These are phyloP conservation scores for Sterrhoptilus dennistouni DNA, from an alignment of 2,113 vertebrate genomes.

Conservation along the genomic window DNA sequence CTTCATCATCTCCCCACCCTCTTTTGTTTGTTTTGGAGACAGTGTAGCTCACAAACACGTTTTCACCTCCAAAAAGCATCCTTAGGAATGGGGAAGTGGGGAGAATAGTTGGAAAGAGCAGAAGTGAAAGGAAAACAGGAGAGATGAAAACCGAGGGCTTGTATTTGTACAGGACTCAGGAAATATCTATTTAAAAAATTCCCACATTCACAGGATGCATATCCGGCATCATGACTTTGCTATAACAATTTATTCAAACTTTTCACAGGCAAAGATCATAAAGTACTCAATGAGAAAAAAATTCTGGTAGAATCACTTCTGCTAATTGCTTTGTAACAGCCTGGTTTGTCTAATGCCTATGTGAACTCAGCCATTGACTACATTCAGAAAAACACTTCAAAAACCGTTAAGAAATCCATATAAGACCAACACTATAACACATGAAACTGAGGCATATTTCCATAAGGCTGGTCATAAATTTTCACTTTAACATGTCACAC, in stretches of 20 bases:
- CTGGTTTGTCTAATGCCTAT: background rate
- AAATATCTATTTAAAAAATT: background rate
- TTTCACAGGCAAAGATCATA: background rate
- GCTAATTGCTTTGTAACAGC: background rate
- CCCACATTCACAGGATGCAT: background rate
- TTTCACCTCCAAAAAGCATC: conserved; percentile 21
- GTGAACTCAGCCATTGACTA: background rate
- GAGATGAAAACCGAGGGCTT: background rate
- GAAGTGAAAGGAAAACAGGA: background rate
- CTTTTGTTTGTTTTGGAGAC: conserved; percentile 64
- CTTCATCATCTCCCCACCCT: conserved; percentile 29
- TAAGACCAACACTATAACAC: background rate
- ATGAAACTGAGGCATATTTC: background rate
- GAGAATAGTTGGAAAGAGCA: background rate
- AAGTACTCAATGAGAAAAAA: background rate
- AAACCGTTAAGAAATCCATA: background rate
- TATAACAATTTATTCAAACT: background rate
- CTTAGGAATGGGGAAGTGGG: background rate
- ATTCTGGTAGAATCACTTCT: background rate
- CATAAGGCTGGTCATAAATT: background rate
- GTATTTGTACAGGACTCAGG: background rate
- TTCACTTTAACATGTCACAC: background rate
- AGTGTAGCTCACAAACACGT: background rate
- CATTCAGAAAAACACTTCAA: background rate
- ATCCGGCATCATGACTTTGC: background rate